These are phyloP conservation scores for Stenopsyche tienmushanensis DNA, from an alignment of 1,140 invertebrate genomes.

Conservation along the genomic window DNA sequence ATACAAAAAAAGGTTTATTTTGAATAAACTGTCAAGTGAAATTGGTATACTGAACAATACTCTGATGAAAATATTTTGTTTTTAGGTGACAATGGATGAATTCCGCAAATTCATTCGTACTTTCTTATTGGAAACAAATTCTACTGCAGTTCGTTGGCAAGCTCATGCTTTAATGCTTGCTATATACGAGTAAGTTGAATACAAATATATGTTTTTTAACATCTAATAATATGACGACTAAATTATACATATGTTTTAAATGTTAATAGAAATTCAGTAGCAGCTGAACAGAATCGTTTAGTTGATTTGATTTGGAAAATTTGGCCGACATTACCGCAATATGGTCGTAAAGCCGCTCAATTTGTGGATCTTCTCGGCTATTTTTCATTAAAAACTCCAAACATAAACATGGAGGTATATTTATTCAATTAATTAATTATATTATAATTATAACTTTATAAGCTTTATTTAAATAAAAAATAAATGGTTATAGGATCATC, in stretches of 20 bases:
- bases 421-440: background rate
- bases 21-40: background rate
- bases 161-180: constrained; percentile 86
- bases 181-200: constrained; percentile 71
- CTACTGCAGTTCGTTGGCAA: constrained; percentile 91
- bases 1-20: constrained; percentile 50
- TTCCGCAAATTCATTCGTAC: constrained; percentile 78
- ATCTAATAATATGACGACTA: background rate
- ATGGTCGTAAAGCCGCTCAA: constrained; percentile 91
- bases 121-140: constrained; percentile 92
- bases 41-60: too few relatives aligned
- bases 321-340: constrained; percentile 88
- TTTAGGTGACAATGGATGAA: constrained; percentile 56
- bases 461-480: background rate
- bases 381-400: constrained; percentile 80
- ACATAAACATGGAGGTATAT: constrained; percentile 57
- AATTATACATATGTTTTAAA: background rate
- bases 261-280: constrained; percentile 67
- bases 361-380: constrained; percentile 96
- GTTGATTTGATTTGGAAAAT: constrained; percentile 86
- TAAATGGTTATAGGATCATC: constrained; percentile 67
- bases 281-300: constrained; percentile 74
- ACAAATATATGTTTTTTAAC: background rate
- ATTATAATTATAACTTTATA: background rate
- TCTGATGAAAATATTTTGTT: constrained; percentile 3